Percentiles rank a stretch among this genome's conserved stretches.
Conservation (phyloP, 92 coral and sea anemone species). For the Hydrozoanthus gracilis region DNA sequence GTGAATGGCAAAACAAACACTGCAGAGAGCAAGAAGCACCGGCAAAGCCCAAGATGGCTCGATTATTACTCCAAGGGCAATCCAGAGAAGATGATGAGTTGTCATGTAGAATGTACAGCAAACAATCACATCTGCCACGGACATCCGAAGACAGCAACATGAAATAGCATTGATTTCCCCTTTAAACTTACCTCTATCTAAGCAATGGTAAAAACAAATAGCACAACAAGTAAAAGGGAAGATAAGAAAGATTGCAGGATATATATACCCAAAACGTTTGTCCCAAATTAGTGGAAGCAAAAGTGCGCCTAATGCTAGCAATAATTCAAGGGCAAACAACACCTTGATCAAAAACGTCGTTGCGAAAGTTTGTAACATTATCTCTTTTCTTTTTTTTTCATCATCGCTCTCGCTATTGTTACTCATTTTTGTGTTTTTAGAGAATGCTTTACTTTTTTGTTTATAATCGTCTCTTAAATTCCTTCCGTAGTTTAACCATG, state of each 20-base stretch:
- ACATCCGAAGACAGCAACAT: background rate
- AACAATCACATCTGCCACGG: background rate
- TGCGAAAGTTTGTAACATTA: background rate
- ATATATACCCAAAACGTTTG: background rate
- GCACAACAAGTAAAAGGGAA: background rate
- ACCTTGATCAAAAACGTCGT: background rate
- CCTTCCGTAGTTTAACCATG: background rate
- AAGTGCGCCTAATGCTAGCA: background rate
- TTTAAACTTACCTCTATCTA: too few species aligned
- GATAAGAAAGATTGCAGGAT: background rate
- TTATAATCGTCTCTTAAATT: too few species aligned
- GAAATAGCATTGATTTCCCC: background rate
- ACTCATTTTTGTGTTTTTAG: too few species aligned
- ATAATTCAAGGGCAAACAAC: background rate
- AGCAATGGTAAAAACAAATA: rapidly evolving
- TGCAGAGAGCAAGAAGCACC: conserved; percentile 8
- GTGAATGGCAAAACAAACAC: background rate
- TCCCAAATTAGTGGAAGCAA: background rate
- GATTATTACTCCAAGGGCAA: conserved; percentile 34
- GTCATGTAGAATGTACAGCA: background rate
- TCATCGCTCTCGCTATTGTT: too few species aligned
- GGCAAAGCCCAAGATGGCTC: conserved; percentile 57
- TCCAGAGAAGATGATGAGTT: conserved; percentile 36
- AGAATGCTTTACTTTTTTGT: too few species aligned
- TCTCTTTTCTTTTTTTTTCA: background rate